These are phyloP conservation scores for Calameuta filiformis DNA, from an alignment of 2,888 invertebrate genomes.

Conservation along the genomic window DNA sequence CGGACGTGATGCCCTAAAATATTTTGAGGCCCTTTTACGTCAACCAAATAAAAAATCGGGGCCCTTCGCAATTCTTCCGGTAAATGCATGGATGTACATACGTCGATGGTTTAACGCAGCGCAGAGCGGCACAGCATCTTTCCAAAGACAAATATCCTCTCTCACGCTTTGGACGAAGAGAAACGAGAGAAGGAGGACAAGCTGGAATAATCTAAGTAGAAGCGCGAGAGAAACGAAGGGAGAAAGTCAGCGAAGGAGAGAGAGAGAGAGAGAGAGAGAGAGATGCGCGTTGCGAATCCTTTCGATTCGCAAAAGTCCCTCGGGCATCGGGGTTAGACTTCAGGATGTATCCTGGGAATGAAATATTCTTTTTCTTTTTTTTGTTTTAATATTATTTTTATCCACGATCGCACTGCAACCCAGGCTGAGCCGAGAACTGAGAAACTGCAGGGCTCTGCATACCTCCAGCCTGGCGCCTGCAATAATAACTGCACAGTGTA, in stretches of 20 bases:
- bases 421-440: background rate
- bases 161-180: background rate
- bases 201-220: background rate
- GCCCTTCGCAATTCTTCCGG: background rate
- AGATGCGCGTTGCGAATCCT: constrained; percentile 2
- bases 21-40: constrained; percentile 3
- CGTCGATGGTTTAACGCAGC: background rate
- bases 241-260: background rate
- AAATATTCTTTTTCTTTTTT: background rate
- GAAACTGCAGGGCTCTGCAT: background rate
- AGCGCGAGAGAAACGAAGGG: background rate
- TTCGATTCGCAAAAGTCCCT: background rate
- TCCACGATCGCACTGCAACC: too few species aligned
- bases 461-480: background rate
- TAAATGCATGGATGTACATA: background rate
- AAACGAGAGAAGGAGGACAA: background rate
- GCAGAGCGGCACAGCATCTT: background rate
- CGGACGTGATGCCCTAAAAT: constrained; percentile 16
- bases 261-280: constrained; percentile 5
- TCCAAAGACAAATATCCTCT: background rate
- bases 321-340: background rate
- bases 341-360: background rate
- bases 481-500: background rate
- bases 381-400: too few species aligned
- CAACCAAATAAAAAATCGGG: background rate